A percentile compares a stretch with the other conserved stretches of the same genome.
phyloP scores from a whole-genome alignment of 23 tunicate species.

The Trididemnum nubilum region DNA sequence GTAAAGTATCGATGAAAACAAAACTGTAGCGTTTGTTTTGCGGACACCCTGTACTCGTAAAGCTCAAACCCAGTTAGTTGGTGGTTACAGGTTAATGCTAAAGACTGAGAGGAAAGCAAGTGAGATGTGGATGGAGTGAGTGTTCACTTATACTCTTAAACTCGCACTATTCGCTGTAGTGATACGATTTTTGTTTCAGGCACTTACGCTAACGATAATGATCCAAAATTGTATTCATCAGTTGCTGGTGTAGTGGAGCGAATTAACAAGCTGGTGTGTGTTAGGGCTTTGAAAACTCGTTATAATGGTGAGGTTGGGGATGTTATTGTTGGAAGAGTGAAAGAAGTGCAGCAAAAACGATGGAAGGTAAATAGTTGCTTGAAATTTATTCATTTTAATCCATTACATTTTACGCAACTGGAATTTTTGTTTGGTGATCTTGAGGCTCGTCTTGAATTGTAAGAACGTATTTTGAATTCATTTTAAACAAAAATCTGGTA shows the following conservation, averaged over 20 bases:
- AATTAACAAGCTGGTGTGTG: constrained; percentile 95
- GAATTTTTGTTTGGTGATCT: neutral
- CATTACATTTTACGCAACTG: neutral
- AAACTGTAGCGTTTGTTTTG: too few relatives aligned
- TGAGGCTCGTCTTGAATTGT: neutral
- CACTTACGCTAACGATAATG: constrained; percentile 47
- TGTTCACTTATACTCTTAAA: too few relatives aligned
- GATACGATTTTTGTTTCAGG: too few relatives aligned
- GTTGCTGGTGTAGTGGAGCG: constrained; percentile 98
- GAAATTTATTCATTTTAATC: neutral
- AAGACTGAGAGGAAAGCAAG: too few relatives aligned
- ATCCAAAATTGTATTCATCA: constrained; percentile 68
- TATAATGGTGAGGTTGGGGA: constrained; percentile 99
- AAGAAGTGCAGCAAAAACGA: constrained; percentile 96
- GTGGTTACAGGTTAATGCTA: too few relatives aligned
- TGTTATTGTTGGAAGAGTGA: constrained; percentile 91
- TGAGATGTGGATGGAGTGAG: too few relatives aligned
- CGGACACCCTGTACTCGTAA: too few relatives aligned
- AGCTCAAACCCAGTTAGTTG: too few relatives aligned
- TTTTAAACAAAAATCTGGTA: too few relatives aligned
- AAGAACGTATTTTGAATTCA: too few relatives aligned
- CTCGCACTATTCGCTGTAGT: too few relatives aligned
- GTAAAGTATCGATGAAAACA: too few relatives aligned
- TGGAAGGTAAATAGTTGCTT: constrained; percentile 74
- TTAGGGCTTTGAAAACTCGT: constrained; percentile 74